phyloP scores from a whole-genome alignment of 2,888 invertebrate species.

The Luperina nickerlii region DNA sequence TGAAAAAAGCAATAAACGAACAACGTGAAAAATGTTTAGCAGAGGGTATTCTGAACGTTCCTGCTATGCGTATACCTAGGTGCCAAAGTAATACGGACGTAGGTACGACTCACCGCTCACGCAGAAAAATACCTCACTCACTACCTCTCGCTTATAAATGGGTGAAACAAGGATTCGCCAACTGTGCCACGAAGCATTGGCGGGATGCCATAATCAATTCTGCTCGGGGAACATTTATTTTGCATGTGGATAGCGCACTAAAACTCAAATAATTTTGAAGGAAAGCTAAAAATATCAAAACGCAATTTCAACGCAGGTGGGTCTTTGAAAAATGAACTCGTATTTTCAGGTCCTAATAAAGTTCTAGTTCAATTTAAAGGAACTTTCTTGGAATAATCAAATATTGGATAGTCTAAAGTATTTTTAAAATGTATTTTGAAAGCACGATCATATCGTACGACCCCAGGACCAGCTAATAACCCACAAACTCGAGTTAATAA shows the following conservation, averaged over 20 bases:
- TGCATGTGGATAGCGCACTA: constrained; percentile 55
- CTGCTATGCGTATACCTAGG: constrained; percentile 37
- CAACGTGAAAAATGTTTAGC: constrained; percentile 48
- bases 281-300: constrained; percentile 47
- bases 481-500: constrained; percentile 39
- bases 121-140: constrained; percentile 54
- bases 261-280: constrained; percentile 53
- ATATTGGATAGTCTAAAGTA: background rate
- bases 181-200: constrained; percentile 67
- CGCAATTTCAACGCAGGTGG: constrained; percentile 31
- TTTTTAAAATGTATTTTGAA: constrained; percentile 10
- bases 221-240: constrained; percentile 60
- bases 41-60: constrained; percentile 33
- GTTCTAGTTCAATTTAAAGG: background rate
- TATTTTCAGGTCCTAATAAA: constrained; percentile 10
- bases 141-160: constrained; percentile 54
- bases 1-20: constrained; percentile 52
- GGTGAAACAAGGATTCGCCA: constrained; percentile 65
- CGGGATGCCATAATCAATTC: constrained; percentile 72
- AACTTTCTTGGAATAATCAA: constrained; percentile 12
- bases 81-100: constrained; percentile 44
- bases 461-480: constrained; percentile 21
- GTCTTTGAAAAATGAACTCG: constrained; percentile 2
- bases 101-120: constrained; percentile 46
- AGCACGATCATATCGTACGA: background rate